Conservation (phyloP, 2,113 vertebrate genomes). For the Ictalurus furcatus region DNA sequence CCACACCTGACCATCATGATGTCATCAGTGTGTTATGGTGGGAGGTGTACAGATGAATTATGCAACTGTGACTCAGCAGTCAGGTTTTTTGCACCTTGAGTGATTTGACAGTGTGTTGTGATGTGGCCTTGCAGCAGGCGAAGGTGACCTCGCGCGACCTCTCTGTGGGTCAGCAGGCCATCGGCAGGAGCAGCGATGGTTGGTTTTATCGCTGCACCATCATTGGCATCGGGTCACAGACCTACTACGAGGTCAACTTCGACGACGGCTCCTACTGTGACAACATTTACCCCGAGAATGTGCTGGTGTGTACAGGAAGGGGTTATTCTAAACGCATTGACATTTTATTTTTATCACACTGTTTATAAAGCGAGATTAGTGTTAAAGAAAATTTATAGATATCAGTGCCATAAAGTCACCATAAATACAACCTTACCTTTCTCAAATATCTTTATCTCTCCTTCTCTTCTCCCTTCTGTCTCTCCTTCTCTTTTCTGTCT, state of each 20-base stretch:
- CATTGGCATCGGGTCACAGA: slow-evolving; percentile 85
- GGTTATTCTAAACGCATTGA: background rate
- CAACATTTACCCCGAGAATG: slow-evolving; percentile 91
- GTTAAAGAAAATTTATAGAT: background rate
- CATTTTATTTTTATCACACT: background rate
- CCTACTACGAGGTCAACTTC: slow-evolving; percentile 93
- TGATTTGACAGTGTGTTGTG: background rate
- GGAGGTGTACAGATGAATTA: background rate
- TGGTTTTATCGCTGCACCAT: slow-evolving; percentile 89
- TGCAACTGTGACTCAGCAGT: background rate
- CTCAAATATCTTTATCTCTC: no score
- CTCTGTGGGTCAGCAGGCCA: slow-evolving; percentile 85
- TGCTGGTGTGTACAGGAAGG: slow-evolving; percentile 78
- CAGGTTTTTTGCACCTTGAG: background rate
- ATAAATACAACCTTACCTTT: background rate
- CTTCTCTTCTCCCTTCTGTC: background rate
- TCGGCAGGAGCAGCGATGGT: slow-evolving; percentile 85
- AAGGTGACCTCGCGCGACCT: slow-evolving; percentile 65
- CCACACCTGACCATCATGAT: background rate
- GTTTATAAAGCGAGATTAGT: background rate
- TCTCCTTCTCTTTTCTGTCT: background rate
- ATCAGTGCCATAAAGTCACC: background rate
- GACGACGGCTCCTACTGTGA: slow-evolving; percentile 96
- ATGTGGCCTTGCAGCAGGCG: slow-evolving; percentile 16
- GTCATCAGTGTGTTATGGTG: background rate